Conservation (phyloP, 2,888 invertebrate species). For the Camptogramma bilineatum region DNA sequence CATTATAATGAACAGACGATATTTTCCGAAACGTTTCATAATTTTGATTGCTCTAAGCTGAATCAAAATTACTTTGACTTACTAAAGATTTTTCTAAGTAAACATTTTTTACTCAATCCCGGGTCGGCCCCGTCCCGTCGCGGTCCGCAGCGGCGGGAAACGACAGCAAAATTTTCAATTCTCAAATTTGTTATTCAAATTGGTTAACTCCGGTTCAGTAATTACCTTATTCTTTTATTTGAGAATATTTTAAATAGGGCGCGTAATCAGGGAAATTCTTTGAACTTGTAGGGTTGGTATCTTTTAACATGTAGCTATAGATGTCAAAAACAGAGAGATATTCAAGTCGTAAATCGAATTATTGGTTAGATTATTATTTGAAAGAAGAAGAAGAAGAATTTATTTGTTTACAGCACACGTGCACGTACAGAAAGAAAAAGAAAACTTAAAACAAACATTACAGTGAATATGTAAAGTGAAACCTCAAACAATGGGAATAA, state of each 20-base stretch:
- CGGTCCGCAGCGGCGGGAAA: slow-evolving; percentile 7
- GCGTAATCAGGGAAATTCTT: slow-evolving; percentile 30
- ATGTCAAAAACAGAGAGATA: neutral
- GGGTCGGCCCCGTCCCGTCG: slow-evolving; percentile 1
- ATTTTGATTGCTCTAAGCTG: too few relatives aligned
- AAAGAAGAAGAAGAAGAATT: too few relatives aligned
- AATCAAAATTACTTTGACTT: too few relatives aligned
- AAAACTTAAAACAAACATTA: too few relatives aligned
- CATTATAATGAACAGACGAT: too few relatives aligned
- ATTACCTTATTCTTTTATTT: slow-evolving; percentile 61
- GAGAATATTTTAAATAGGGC: slow-evolving; percentile 28
- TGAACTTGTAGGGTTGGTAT: slow-evolving; percentile 13
- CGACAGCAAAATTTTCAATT: slow-evolving; percentile 55
- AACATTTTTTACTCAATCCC: neutral
- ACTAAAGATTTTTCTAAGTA: neutral
- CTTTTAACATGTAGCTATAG: slow-evolving; percentile 6
- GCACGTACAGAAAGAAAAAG: too few relatives aligned
- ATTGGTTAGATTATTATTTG: too few relatives aligned
- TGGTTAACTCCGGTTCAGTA: slow-evolving; percentile 56
- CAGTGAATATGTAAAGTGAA: too few relatives aligned
- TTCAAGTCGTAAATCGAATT: too few relatives aligned
- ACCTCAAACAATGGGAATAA: too few relatives aligned
- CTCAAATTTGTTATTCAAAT: slow-evolving; percentile 62
- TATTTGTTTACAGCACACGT: too few relatives aligned
- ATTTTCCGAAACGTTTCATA: too few relatives aligned